A percentile compares a stretch with the other conserved stretches of the same genome.
phyloP scores from a whole-genome alignment of 2,797 vertebrate species.

The Myiotriccus ornatus region DNA sequence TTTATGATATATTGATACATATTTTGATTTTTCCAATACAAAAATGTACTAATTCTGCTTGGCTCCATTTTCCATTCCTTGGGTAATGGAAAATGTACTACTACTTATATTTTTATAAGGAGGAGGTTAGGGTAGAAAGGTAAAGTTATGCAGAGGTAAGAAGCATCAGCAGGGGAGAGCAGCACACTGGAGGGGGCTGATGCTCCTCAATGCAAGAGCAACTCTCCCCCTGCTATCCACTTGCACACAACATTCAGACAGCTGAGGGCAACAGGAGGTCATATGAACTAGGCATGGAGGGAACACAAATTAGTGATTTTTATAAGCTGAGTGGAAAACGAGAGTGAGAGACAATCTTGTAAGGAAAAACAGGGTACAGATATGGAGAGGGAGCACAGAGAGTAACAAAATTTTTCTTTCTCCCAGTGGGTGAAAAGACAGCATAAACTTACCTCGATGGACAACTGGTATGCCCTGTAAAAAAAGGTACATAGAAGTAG shows the following conservation, averaged over 20 bases:
- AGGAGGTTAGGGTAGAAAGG: background rate
- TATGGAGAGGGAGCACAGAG: background rate
- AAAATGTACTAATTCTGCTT: background rate
- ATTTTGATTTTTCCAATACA: background rate
- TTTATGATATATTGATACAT: background rate
- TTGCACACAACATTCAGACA: background rate
- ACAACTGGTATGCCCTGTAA: background rate
- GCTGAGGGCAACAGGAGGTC: background rate
- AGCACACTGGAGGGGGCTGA: background rate
- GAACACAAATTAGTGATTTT: background rate
- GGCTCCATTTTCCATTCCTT: background rate
- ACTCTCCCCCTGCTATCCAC: background rate
- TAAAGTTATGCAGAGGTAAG: background rate
- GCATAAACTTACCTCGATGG: background rate
- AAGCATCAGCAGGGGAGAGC: background rate
- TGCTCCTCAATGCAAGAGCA: background rate
- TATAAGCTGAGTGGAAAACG: background rate
- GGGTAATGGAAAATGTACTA: background rate
- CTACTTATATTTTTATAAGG: background rate
- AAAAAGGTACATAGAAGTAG: rapidly evolving
- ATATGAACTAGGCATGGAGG: background rate
- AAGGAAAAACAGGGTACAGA: background rate
- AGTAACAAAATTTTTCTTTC: background rate
- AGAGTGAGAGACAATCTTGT: background rate
- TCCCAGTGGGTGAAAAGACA: background rate